Evolutionary conservation across 2,888 invertebrate species (phyloP).

Genomic region (Agrenia bidenticulata): DNA sequence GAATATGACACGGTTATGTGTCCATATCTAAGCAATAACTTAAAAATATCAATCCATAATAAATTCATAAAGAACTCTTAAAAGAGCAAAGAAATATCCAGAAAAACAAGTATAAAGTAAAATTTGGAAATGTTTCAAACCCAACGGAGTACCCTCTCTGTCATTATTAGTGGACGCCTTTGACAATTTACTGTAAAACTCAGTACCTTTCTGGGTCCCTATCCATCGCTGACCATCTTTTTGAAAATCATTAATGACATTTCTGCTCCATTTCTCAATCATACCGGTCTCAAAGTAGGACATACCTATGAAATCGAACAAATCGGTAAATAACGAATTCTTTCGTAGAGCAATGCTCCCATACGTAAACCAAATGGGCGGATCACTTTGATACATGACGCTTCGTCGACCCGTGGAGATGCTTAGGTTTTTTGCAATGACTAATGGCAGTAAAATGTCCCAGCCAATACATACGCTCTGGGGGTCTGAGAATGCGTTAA

Average conservation of each 20-base stretch:
- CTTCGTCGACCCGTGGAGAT: constrained; percentile 3
- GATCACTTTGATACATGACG: background rate
- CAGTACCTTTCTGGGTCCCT: background rate
- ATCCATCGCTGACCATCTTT: background rate
- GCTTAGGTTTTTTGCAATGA: constrained; percentile 25
- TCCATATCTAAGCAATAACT: too few relatives aligned
- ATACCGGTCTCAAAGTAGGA: constrained; percentile 32
- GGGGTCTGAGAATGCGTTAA: constrained; percentile 23
- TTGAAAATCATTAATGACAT: constrained; percentile 2
- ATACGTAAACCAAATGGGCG: constrained; percentile 14
- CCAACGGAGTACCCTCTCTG: background rate
- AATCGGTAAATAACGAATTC: constrained; percentile 27
- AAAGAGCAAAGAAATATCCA: too few relatives aligned
- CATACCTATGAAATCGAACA: constrained; percentile 29
- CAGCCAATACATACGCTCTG: constrained; percentile 34
- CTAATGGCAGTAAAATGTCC: constrained; percentile 22
- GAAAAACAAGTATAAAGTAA: background rate
- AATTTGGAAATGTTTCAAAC: constrained; percentile 1
- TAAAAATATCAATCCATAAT: too few relatives aligned
- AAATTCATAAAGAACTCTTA: too few relatives aligned
- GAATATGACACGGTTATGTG: too few relatives aligned
- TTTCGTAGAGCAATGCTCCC: constrained; percentile 26
- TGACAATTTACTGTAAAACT: constrained; percentile 1
- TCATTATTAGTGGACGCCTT: background rate
- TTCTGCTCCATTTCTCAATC: constrained; percentile 23